phyloP scores from a whole-genome alignment of 1,140 invertebrate species.

The Latrodectus geometricus region DNA sequence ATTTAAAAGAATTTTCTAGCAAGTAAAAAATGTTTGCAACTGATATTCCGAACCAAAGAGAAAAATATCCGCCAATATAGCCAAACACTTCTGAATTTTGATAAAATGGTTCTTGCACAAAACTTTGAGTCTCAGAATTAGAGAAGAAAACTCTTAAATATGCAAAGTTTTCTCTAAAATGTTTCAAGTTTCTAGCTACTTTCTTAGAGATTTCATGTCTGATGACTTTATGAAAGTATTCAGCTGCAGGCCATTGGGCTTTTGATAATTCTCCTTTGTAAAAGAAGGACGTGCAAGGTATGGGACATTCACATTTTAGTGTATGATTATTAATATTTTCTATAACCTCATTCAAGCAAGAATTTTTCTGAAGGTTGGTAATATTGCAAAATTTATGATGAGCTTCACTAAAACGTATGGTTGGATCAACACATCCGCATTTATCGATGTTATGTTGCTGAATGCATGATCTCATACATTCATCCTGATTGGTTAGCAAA shows the following conservation, averaged over 20 bases:
- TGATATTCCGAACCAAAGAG: too few relatives aligned
- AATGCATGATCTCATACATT: constrained; percentile 2
- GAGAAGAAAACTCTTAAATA: too few relatives aligned
- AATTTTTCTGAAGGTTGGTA: not conserved
- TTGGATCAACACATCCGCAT: not conserved
- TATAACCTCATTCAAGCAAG: not conserved
- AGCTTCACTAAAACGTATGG: not conserved
- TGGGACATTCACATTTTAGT: not conserved
- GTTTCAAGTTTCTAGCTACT: too few relatives aligned
- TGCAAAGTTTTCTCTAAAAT: too few relatives aligned
- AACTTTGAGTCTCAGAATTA: too few relatives aligned
- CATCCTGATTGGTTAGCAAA: not conserved
- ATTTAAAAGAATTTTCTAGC: too few relatives aligned
- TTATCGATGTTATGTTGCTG: not conserved
- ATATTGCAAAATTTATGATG: not conserved
- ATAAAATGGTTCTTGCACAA: too few relatives aligned
- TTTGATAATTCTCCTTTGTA: not conserved
- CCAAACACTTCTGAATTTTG: too few relatives aligned
- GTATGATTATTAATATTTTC: not conserved
- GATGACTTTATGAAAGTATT: too few relatives aligned
- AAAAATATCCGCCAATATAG: too few relatives aligned
- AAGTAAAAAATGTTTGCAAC: too few relatives aligned
- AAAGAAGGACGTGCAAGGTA: not conserved
- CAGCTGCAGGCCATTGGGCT: not conserved
- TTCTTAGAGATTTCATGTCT: too few relatives aligned